phyloP scores from a whole-genome alignment of 2,888 invertebrate species.

The Nipponacmea schrenckii region DNA sequence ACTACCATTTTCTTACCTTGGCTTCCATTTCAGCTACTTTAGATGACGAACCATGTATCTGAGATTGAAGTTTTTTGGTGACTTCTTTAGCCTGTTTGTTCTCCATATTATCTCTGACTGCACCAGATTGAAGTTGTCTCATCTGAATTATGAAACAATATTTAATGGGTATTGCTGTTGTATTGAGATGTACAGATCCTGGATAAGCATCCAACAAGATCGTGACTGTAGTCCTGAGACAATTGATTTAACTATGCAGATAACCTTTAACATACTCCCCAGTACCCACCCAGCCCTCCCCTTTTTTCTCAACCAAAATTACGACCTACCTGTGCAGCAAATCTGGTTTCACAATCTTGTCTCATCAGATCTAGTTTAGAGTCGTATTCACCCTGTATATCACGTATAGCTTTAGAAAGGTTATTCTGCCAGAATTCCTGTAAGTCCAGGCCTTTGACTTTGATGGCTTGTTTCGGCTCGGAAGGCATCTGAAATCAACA shows the following conservation, averaged over 20 bases:
- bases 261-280: too few relatives aligned
- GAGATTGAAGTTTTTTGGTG: conserved; percentile 65
- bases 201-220: neutral
- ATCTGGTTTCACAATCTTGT: conserved; percentile 68
- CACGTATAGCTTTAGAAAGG: conserved; percentile 67
- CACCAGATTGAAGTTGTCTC: conserved; percentile 68
- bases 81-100: conserved; percentile 67
- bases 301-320: too few relatives aligned
- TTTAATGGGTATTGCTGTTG: too few relatives aligned
- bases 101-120: conserved; percentile 67
- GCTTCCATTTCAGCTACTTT: conserved; percentile 36
- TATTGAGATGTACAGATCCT: too few relatives aligned
- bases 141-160: conserved; percentile 50
- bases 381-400: conserved; percentile 69
- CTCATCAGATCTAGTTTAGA: conserved; percentile 63
- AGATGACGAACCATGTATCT: conserved; percentile 34
- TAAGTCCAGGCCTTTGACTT: conserved; percentile 61
- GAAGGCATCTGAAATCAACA: conserved; percentile 13
- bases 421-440: conserved; percentile 71
- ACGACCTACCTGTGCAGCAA: conserved; percentile 68
- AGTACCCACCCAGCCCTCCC: too few relatives aligned
- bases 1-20: conserved; percentile 31
- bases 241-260: conserved; percentile 28
- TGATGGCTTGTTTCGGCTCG: conserved; percentile 27
- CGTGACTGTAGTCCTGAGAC: too few relatives aligned